Base-by-base conservation (phyloP, 2,797 vertebrate species). In the Coregonus suidteri region DNA sequence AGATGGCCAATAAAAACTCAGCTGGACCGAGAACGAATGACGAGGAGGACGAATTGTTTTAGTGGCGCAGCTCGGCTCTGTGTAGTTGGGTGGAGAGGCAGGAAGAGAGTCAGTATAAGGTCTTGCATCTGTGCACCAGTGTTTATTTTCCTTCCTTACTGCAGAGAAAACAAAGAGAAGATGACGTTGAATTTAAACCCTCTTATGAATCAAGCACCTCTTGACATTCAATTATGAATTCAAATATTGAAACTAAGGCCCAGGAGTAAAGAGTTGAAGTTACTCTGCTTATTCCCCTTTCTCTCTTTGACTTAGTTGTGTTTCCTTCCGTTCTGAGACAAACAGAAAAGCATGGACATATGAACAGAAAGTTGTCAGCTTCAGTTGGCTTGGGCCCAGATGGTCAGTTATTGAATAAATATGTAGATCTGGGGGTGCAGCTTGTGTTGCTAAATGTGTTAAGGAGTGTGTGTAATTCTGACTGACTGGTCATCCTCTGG, bases 1-100 rank as follows among this genome's bases (percentile, higher is more conserved):
- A 78, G 79, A 76, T 82, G 69, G 75, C 85, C 78, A 74, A 80
- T 86, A 85, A 88, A 87, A 88, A 78, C 80, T 87, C 85, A 88
- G 84, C 86, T 88, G 84, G 81, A 81, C 77, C 70, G 81, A 82
- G 76, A 62, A 62, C 4, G 56, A 59, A 59, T 59, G 54, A 59
- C 18, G 4, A 6, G 54, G 54, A 82, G 62, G 75, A 79, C 52
- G 54, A 83, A 77, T 65, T 86, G 59, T 86, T 89, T 89, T 86
- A 79, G 79, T 77, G 80, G 78, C 75, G 77, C 56, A 47, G 73
- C 66, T 65, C 71, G 18, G 20, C 71, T 25, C 31, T 20, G n/a
- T 62, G 20, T 52, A 47, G 74, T 53, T 34, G 6, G 9, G 64
- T 35, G 65, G 16, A 25, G 41, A 6, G 35, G 69, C 13, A n/a